Conservation (phyloP, 2,797 vertebrate genomes). For the Poeciliopsis infans region DNA sequence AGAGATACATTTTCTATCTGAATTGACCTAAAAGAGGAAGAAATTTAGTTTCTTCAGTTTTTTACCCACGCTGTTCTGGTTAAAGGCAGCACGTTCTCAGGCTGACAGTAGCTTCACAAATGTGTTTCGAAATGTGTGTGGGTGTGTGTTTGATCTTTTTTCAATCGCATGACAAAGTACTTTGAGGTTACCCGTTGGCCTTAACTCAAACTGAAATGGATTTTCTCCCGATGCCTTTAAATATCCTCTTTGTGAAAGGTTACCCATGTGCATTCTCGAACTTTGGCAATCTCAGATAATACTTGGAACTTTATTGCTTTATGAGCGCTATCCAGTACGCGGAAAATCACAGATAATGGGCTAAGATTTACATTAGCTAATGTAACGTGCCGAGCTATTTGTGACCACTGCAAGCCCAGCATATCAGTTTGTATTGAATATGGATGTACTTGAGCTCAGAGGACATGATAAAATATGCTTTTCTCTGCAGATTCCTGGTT, state of each 20-base stretch:
- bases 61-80: not conserved
- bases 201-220: slow-evolving; percentile 3
- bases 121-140: slow-evolving; percentile 30
- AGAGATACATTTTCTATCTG: not conserved
- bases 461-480: slow-evolving; percentile 25
- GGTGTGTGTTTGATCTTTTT: slow-evolving; percentile 22
- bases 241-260: not conserved
- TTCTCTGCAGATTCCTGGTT: slow-evolving; percentile 17
- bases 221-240: not conserved
- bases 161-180: slow-evolving; percentile 30
- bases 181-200: slow-evolving; percentile 12
- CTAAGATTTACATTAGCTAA: slow-evolving; percentile 6
- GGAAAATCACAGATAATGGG: not conserved
- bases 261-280: not conserved
- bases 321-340: not conserved
- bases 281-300: not conserved
- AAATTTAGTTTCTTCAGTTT: not conserved
- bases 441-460: slow-evolving; percentile 13
- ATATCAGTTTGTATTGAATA: not conserved
- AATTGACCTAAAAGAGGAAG: not conserved
- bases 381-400: not conserved
- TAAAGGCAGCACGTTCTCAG: slow-evolving; percentile 12
- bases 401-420: slow-evolving; percentile 8
- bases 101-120: slow-evolving; percentile 8
- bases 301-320: not conserved